phyloP scores from a whole-genome alignment of 2,113 vertebrate species.

The Sturnus vulgaris region DNA sequence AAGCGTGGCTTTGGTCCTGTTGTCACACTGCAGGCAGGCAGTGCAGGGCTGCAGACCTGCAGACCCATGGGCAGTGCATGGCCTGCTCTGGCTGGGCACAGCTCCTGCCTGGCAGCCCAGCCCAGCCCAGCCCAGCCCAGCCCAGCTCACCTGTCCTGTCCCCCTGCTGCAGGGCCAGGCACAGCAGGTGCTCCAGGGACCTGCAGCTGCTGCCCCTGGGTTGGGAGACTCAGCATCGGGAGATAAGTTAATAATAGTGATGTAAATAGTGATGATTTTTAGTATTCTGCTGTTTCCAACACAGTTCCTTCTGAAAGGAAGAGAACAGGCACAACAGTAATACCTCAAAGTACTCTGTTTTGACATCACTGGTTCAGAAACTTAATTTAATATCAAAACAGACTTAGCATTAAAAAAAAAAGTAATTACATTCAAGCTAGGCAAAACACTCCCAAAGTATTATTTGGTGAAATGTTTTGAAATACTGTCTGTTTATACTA shows the following conservation, averaged over 20 bases:
- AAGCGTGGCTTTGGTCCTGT: not conserved
- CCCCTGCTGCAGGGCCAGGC: not conserved
- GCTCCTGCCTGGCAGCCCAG: not conserved
- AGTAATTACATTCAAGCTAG: not conserved
- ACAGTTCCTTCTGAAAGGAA: not conserved
- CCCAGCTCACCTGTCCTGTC: not conserved
- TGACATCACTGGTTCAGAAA: not conserved
- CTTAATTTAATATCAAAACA: not conserved
- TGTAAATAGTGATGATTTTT: not conserved
- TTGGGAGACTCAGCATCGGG: not conserved
- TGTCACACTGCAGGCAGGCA: accelerated
- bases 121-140: not conserved
- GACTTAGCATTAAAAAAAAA: not conserved
- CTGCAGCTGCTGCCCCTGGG: accelerated
- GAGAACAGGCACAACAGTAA: not conserved
- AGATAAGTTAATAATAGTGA: not conserved
- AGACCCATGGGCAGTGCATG: accelerated
- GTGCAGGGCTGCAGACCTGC: not conserved
- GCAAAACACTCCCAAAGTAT: not conserved
- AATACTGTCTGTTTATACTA: not conserved
- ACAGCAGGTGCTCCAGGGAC: accelerated
- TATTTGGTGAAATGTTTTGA: not conserved
- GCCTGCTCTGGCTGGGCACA: not conserved
- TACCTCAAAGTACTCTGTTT: not conserved
- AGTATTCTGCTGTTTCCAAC: not conserved